A percentile compares a stretch with the other conserved stretches of the same genome.
These are phyloP conservation scores for Mungos mungo DNA, from an alignment of 2,113 vertebrate genomes.

Conservation along the genomic window DNA sequence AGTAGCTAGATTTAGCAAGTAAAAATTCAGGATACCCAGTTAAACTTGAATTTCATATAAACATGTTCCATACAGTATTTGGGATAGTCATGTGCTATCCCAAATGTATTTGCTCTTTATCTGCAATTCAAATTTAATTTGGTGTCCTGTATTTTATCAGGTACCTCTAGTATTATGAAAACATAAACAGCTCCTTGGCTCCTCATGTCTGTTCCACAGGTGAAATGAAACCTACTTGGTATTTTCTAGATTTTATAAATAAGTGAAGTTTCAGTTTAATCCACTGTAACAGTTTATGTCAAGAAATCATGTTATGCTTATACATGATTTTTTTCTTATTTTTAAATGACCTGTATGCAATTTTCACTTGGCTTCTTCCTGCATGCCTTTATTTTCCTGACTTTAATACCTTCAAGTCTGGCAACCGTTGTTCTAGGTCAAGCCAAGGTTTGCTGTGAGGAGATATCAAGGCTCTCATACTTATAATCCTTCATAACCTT, in stretches of 20 bases:
- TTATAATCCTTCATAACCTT: not conserved
- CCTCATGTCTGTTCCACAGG: not conserved
- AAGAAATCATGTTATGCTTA: conserved; percentile 11
- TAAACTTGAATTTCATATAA: conserved; percentile 17
- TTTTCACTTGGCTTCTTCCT: not conserved
- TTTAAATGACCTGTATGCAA: not conserved
- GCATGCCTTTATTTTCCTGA: not conserved
- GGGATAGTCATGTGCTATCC: not conserved
- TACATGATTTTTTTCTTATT: not conserved
- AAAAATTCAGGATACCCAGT: not conserved
- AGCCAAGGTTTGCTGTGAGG: not conserved
- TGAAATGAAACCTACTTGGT: not conserved
- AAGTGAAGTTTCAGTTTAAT: not conserved
- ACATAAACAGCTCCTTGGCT: not conserved
- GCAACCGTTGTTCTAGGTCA: not conserved
- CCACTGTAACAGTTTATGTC: not conserved
- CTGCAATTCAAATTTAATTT: not conserved
- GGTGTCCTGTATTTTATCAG: not conserved
- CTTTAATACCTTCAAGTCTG: not conserved
- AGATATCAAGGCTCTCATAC: not conserved
- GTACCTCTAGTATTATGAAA: not conserved
- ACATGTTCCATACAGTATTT: not conserved
- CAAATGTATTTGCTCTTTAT: not conserved
- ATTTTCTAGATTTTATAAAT: not conserved
- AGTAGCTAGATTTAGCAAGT: not conserved